phyloP scores from a whole-genome alignment of 1,140 invertebrate genomes.

The Tetramorium alpestre region DNA sequence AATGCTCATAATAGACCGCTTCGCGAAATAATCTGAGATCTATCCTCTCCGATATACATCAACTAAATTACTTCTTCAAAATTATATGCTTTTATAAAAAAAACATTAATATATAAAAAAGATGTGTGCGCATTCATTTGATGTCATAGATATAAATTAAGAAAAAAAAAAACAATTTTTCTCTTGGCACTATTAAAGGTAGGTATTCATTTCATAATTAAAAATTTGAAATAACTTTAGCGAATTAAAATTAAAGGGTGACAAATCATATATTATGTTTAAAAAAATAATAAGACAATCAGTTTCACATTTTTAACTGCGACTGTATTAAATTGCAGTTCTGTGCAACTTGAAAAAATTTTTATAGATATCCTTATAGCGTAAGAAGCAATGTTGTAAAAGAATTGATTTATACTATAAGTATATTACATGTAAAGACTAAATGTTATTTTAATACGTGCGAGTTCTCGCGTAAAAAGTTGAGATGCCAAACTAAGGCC shows the following conservation, averaged over 20 bases:
- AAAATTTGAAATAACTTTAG: not conserved
- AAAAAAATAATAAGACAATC: not conserved
- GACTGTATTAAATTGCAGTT: not conserved
- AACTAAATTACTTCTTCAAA: conserved; percentile 4
- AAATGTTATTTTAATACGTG: conserved; percentile 1
- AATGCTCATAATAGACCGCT: conserved; percentile 73
- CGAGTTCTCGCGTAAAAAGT: not conserved
- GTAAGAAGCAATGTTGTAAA: not conserved
- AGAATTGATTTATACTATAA: not conserved
- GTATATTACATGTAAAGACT: not conserved
- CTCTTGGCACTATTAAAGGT: not conserved
- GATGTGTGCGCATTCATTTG: not conserved
- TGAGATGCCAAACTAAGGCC: not conserved
- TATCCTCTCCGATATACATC: conserved; percentile 24
- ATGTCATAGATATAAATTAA: not conserved
- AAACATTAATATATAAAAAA: not conserved
- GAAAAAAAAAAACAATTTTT: not conserved
- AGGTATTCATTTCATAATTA: not conserved
- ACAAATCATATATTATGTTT: not conserved
- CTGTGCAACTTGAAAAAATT: too few species aligned
- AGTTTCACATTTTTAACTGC: not conserved
- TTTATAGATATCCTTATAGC: not conserved
- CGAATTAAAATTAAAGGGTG: not conserved
- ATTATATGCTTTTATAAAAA: not conserved
- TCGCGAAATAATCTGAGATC: conserved; percentile 43